Base-by-base conservation (phyloP, 2,888 invertebrate species). In the Watsonalla binaria region DNA sequence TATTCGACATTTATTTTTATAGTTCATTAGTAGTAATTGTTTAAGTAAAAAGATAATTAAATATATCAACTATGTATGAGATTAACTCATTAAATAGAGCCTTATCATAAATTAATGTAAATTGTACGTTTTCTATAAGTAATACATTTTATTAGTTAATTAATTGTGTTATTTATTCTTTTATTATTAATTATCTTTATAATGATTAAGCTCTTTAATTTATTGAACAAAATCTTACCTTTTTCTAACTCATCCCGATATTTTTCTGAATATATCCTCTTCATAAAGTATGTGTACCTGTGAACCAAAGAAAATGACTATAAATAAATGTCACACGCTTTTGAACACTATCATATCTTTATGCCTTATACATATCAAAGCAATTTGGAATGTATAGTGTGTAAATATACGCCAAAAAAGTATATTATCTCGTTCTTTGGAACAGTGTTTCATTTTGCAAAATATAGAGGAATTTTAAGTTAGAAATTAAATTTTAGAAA, bases 161-260 rank as follows among this genome's bases (percentile, higher is more conserved):
- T n/a, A n/a, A n/a, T n/a, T n/a, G n/a, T n/a, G n/a, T n/a, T n/a
- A n/a, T n/a, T n/a, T n/a, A n/a, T n/a, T n/a, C n/a, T 53, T 39
- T 48, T 55, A 47, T 52, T 37, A 47, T n/a, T n/a, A n/a, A n/a
- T n/a, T n/a, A n/a, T n/a, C 51, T 42, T 49, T 47, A 49, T 52
- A 48, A 45, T 8, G 5, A 45, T 24, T 47, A 49, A 13, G 39
- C 33, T 39, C 39, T 54, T 46, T 39, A 46, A 46, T 45, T 45
- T 46, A 42, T 51, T 48, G 13, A 49, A 51, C 15, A 35, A 34
- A 15, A 14, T 46, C 68, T 63, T 65, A 81, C 81, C 80, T 78
- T 68, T 68, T 61, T 70, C 69, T 78, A 76, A 72, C 72, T 79
- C 81, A 81, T 80, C 65, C 72, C 81, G 76, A 67, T 59, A 55